Conservation (phyloP, 2,888 invertebrate genomes). For the Biston stratarius region DNA sequence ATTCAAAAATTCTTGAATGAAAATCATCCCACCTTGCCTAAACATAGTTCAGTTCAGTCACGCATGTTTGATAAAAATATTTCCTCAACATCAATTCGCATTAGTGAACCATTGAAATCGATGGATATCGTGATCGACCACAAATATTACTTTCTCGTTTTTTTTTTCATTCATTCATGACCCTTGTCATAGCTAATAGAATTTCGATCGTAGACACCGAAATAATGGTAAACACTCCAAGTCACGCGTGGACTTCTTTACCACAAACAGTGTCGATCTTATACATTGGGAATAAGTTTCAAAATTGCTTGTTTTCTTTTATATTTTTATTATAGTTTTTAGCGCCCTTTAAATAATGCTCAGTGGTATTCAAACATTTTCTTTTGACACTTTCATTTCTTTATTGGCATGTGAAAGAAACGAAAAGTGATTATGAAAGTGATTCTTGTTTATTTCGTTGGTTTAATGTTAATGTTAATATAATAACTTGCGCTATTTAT, state of each 20-base stretch:
- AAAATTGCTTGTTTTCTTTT: conserved; percentile 7
- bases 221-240: conserved; percentile 38
- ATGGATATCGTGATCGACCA: conserved; percentile 21
- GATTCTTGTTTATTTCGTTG: not conserved
- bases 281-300: not conserved
- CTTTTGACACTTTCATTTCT: conserved; percentile 44
- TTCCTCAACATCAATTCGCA: not conserved
- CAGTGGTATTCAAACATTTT: conserved; percentile 33
- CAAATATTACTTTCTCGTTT: conserved; percentile 33
- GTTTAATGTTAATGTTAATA: not conserved
- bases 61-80: not conserved
- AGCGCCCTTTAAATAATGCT: conserved; percentile 35
- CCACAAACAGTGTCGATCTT: conserved; percentile 18
- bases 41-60: not conserved
- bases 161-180: conserved; percentile 30
- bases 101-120: conserved; percentile 12
- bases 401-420: conserved; percentile 36
- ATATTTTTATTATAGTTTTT: conserved; percentile 36
- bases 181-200: conserved; percentile 38
- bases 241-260: conserved; percentile 30
- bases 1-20: not conserved
- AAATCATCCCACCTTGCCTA: not conserved
- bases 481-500: too few species aligned
- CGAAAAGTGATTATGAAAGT: conserved; percentile 38
- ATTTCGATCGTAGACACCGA: conserved; percentile 26